Conservation (phyloP, 2,888 invertebrate genomes). For the Steinernema carpocapsae region DNA sequence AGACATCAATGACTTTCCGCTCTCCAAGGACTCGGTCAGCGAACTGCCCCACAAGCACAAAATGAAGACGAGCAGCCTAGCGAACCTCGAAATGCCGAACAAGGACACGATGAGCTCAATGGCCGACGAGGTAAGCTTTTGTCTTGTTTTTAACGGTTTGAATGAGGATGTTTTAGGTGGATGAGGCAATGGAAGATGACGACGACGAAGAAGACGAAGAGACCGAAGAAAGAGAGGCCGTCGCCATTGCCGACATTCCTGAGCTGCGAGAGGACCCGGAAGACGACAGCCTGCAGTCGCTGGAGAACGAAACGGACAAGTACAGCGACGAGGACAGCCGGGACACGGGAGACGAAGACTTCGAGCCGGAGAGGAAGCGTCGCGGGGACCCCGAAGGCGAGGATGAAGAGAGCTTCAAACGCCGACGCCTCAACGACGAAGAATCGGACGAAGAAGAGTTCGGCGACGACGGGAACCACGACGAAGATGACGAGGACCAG, state of each 20-base stretch:
- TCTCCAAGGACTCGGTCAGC: conserved; percentile 24
- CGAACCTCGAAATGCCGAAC: conserved; percentile 34
- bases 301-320: conserved; percentile 28
- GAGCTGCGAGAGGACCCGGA: background rate
- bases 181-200: conserved; percentile 57
- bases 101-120: conserved; percentile 46
- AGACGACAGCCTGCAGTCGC: background rate
- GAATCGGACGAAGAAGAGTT: background rate
- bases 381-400: conserved; percentile 8
- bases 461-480: conserved; percentile 5
- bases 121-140: conserved; percentile 52
- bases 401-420: background rate
- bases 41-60: conserved; percentile 21
- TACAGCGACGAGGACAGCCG: conserved; percentile 21
- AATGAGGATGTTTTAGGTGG: too few relatives aligned
- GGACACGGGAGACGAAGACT: background rate
- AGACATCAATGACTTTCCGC: conserved; percentile 36
- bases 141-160: background rate
- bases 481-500: background rate
- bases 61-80: conserved; percentile 12
- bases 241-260: background rate
- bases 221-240: conserved; percentile 30
- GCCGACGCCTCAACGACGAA: background rate
- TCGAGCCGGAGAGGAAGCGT: background rate
- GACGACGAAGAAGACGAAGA: conserved; percentile 47